Evolutionary conservation across 2,888 invertebrate species (phyloP).

Genomic region (Campoplex capitator): DNA sequence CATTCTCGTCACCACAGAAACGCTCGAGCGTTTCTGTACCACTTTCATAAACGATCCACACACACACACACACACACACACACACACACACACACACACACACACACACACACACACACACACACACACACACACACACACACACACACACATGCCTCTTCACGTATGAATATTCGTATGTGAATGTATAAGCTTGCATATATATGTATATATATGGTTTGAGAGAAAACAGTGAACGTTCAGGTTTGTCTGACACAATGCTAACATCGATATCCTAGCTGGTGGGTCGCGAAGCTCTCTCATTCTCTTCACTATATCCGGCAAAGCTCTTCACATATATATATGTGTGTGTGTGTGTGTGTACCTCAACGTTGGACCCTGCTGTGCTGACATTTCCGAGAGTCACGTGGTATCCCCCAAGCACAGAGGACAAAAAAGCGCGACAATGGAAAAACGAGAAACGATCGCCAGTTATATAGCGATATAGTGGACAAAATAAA

Average conservation of each 20-base stretch:
- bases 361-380: conserved; percentile 27
- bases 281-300: conserved; percentile 47
- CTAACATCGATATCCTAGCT: conserved; percentile 60
- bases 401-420: conserved; percentile 53
- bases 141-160: background rate
- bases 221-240: conserved; percentile 52
- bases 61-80: background rate
- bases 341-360: too few relatives aligned
- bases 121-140: too few relatives aligned
- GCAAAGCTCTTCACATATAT: conserved; percentile 26
- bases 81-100: too few relatives aligned
- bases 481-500: conserved; percentile 4
- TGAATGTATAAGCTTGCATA: background rate
- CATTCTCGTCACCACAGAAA: conserved; percentile 47
- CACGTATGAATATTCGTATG: conserved; percentile 32
- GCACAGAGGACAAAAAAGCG: conserved; percentile 25
- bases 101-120: background rate
- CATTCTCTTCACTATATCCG: conserved; percentile 48
- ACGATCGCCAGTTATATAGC: conserved; percentile 26
- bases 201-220: conserved; percentile 6
- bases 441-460: conserved; percentile 53
- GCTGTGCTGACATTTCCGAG: conserved; percentile 56
- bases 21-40: conserved; percentile 30
- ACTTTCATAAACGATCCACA: conserved; percentile 43
- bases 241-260: conserved; percentile 60